A percentile compares a stretch with the other conserved stretches of the same genome.
Conservation (phyloP, 2,888 invertebrate genomes). For the Oscheius sp. region DNA sequence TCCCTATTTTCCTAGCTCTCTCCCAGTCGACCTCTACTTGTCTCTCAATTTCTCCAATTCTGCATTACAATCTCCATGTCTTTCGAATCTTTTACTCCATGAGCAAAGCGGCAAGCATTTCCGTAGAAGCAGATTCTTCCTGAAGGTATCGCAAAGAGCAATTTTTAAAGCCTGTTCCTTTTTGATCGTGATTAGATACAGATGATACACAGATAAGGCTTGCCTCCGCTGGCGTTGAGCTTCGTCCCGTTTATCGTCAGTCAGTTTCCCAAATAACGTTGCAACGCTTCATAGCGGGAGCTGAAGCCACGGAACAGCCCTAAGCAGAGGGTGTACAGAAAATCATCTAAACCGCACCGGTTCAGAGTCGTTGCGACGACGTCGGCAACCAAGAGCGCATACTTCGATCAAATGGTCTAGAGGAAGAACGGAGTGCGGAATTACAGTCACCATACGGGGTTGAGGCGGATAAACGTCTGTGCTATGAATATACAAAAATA, state of each 20-base stretch:
- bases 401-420: constrained; percentile 31
- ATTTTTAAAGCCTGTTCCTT: constrained; percentile 69
- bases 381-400: constrained; percentile 4
- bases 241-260: constrained; percentile 55
- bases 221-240: constrained; percentile 46
- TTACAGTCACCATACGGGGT: constrained; percentile 34
- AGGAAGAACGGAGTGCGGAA: constrained; percentile 28
- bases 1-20: too few relatives aligned
- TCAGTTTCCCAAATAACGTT: constrained; percentile 53
- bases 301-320: constrained; percentile 13
- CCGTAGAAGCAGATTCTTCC: constrained; percentile 65
- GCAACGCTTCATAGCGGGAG: constrained; percentile 15
- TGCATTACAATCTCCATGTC: too few relatives aligned
- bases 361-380: constrained; percentile 20
- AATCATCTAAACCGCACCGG: not conserved
- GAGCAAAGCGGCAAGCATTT: constrained; percentile 67
- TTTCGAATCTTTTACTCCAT: constrained; percentile 62
- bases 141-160: constrained; percentile 70
- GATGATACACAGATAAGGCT: not conserved
- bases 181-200: not conserved
- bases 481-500: not conserved
- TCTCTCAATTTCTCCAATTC: too few relatives aligned
- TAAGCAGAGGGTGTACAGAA: not conserved
- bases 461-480: not conserved
- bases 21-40: too few relatives aligned